These are phyloP conservation scores for Dasypus novemcinctus DNA, from an alignment of 2,113 vertebrate species.

Conservation along the genomic window DNA sequence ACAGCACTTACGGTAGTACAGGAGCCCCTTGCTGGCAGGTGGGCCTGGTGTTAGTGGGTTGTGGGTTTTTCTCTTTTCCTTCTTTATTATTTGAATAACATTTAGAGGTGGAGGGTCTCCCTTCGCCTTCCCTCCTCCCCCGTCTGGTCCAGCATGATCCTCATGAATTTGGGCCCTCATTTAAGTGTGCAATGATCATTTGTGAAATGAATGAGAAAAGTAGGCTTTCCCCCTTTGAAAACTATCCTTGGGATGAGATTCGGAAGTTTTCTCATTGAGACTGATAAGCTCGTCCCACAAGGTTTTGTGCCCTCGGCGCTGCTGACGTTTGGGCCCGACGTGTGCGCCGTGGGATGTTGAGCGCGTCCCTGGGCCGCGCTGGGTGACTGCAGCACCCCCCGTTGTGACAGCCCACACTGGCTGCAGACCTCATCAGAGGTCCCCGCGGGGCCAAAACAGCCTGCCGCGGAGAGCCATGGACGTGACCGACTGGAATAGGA, in stretches of 20 bases:
- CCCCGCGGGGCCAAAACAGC: rapidly evolving
- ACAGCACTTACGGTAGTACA: rapidly evolving
- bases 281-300: rapidly evolving
- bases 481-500: neutral
- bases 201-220: neutral
- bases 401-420: neutral
- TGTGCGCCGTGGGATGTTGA: rapidly evolving
- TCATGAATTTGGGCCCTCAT: rapidly evolving
- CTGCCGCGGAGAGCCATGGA: neutral
- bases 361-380: neutral
- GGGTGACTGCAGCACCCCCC: neutral
- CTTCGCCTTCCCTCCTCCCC: neutral
- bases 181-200: neutral
- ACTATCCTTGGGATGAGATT: neutral
- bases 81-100: neutral
- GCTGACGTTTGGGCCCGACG: rapidly evolving
- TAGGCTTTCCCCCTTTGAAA: neutral
- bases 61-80: too few relatives aligned
- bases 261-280: neutral
- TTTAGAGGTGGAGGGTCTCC: neutral
- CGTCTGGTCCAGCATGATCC: neutral
- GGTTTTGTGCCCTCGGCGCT: neutral
- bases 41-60: rapidly evolving
- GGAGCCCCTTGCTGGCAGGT: neutral
- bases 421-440: rapidly evolving